These are phyloP conservation scores for Sarcoramphus papa DNA, from an alignment of 2,797 vertebrate genomes.

Conservation along the genomic window DNA sequence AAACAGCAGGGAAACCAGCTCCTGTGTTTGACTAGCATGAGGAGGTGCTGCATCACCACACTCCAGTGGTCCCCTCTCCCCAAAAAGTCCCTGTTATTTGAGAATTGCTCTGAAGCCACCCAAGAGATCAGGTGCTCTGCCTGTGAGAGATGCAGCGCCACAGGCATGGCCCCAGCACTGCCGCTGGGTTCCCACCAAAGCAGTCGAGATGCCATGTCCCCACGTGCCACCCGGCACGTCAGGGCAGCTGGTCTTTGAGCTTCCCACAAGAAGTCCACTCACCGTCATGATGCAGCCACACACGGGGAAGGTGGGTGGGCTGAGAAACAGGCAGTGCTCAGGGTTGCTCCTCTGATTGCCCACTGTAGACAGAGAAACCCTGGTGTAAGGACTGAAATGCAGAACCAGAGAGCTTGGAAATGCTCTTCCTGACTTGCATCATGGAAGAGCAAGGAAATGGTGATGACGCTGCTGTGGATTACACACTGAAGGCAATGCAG, in stretches of 20 bases:
- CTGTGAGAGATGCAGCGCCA: rapidly evolving
- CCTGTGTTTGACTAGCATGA: rapidly evolving
- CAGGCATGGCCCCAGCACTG: not conserved
- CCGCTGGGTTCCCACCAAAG: not conserved
- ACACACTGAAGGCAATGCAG: not conserved
- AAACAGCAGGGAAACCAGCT: not conserved
- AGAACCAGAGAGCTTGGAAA: not conserved
- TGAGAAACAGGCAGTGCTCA: not conserved
- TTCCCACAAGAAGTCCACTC: not conserved
- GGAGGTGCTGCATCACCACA: not conserved
- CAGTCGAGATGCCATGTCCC: not conserved
- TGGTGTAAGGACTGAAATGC: not conserved
- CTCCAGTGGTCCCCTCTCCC: not conserved
- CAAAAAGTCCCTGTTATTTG: not conserved
- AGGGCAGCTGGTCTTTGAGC: not conserved
- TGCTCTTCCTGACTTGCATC: not conserved
- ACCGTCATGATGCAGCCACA: not conserved
- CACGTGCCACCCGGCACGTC: no score
- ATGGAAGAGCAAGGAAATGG: not conserved
- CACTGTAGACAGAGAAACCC: not conserved
- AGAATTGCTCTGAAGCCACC: not conserved
- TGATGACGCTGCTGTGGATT: not conserved
- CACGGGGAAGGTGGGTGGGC: not conserved
- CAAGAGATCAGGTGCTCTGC: not conserved
- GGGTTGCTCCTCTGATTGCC: not conserved